Evolutionary conservation across 2,888 invertebrate genomes (phyloP), one percentile per base, ranked within the genome.

Genomic region (Hermaeophaga mercurialis): DNA sequence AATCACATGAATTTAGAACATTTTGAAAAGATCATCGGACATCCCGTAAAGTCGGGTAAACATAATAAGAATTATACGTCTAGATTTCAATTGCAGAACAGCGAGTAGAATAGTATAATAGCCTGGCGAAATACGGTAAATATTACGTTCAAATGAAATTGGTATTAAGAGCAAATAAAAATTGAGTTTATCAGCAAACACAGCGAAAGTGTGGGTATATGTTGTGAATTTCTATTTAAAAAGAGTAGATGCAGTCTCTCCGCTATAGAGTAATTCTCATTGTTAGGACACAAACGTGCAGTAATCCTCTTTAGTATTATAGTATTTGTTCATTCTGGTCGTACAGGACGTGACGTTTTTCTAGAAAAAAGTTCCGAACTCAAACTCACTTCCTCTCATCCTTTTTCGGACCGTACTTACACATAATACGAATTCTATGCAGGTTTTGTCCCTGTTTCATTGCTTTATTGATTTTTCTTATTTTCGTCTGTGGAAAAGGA

Each of bases 281-380:
- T 56, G 52, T 52, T 46, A 56, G 39, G 39, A 46, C 34, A 47
- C 39, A 39, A 50, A 46, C 49, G 50, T 56, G 56, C 36, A 48
- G 41, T 50, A 56, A 56, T 56, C 50, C 50, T 50, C 56, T 56
- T 46, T 50, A 39, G 46, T 50, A 50, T 50, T 46, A 50, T 50
- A 46, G 56, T 56, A 56, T 56, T 56, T 56, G 56, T 50, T 50
- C 52, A 56, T 56, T 56, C 56, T 41, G 46, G 56, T 56, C 56
- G 50, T 47, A 31, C 50, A 34, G 52, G 19, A 56, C 56, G 56
- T 52, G 52, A 56, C 44, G 56, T 52, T 52, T 52, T 52, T 43
- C 41, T 34, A 19, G 45, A 56, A 56, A 56, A 47, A 56, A 56
- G 49, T 56, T 56, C 26, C 26, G 24, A 52, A 52, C 52, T 43